Conservation (phyloP, 2,888 invertebrate species). For the Hypena proboscidalis region DNA sequence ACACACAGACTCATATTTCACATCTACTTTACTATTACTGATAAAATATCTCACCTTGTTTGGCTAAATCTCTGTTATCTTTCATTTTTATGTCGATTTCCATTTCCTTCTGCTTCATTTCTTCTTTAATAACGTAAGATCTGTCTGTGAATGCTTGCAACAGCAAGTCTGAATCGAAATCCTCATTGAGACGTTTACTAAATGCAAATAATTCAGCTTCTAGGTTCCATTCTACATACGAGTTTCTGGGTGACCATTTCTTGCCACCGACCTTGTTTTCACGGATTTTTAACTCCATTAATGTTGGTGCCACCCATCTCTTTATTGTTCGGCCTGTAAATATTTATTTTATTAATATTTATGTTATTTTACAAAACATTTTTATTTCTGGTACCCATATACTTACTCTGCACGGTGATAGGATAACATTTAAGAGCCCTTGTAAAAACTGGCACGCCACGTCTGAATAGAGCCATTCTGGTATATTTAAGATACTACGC, state of each 20-base stretch:
- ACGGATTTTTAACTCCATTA: slow-evolving; percentile 86
- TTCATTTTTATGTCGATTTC: slow-evolving; percentile 88
- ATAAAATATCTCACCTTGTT: slow-evolving; percentile 80
- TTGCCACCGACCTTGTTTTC: slow-evolving; percentile 86
- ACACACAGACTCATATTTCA: no score
- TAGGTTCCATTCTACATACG: slow-evolving; percentile 94
- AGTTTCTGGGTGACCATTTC: slow-evolving; percentile 80
- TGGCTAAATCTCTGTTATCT: slow-evolving; percentile 89
- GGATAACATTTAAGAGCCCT: slow-evolving; percentile 53
- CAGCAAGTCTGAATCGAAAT: slow-evolving; percentile 89
- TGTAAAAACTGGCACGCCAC: slow-evolving; percentile 58
- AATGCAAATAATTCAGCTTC: slow-evolving; percentile 95
- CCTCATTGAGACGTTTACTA: slow-evolving; percentile 93
- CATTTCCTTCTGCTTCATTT: slow-evolving; percentile 87
- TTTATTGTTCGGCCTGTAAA: slow-evolving; percentile 69
- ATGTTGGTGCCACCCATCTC: slow-evolving; percentile 89
- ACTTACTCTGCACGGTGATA: slow-evolving; percentile 58
- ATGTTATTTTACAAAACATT: slow-evolving; percentile 2
- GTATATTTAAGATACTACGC: not conserved
- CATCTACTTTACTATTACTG: no score
- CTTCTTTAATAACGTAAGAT: slow-evolving; percentile 91
- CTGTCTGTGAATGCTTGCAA: slow-evolving; percentile 92
- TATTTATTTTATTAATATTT: not conserved
- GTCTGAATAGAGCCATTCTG: slow-evolving; percentile 68
- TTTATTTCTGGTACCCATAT: no score